Evolutionary conservation across 2,797 vertebrate genomes (phyloP).

Genomic region (Acestrorhynchus altus): DNA sequence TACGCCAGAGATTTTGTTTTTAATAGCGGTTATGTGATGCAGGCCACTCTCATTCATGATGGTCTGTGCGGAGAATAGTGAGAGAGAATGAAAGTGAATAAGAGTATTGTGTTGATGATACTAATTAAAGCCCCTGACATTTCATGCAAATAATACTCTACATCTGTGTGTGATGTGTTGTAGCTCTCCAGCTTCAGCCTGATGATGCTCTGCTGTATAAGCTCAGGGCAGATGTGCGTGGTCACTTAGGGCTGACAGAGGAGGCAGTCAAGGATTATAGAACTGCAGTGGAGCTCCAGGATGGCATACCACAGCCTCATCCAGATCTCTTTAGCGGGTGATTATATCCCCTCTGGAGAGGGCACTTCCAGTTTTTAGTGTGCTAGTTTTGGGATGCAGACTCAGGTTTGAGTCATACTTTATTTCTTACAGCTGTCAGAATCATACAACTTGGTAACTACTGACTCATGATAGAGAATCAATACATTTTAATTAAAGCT

Average conservation of each 20-base stretch:
- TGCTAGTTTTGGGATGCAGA: neutral
- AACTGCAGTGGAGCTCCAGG: slow-evolving; percentile 73
- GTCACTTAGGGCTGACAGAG: slow-evolving; percentile 72
- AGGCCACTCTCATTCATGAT: slow-evolving; percentile 6
- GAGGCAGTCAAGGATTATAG: slow-evolving; percentile 79
- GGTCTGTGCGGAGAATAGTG: slow-evolving; percentile 22
- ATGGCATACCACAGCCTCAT: slow-evolving; percentile 15
- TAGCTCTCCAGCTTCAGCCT: slow-evolving; percentile 78
- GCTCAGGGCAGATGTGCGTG: slow-evolving; percentile 77
- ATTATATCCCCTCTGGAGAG: neutral
- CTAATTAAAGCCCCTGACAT: neutral
- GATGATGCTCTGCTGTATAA: slow-evolving; percentile 73
- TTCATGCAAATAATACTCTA: neutral
- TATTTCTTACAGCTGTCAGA: neutral
- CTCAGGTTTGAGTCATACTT: neutral
- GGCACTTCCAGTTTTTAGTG: neutral
- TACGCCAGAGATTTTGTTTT: slow-evolving; percentile 1
- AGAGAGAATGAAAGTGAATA: slow-evolving; percentile 1
- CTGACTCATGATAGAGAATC: no score
- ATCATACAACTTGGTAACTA: neutral
- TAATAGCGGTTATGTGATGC: neutral
- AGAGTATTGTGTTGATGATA: slow-evolving; percentile 11
- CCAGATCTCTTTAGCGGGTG: neutral
- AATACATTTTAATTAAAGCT: neutral
- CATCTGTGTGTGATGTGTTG: slow-evolving; percentile 28